Base-by-base conservation (phyloP, 2,797 vertebrate genomes). In the Poeciliopsis turneri region DNA sequence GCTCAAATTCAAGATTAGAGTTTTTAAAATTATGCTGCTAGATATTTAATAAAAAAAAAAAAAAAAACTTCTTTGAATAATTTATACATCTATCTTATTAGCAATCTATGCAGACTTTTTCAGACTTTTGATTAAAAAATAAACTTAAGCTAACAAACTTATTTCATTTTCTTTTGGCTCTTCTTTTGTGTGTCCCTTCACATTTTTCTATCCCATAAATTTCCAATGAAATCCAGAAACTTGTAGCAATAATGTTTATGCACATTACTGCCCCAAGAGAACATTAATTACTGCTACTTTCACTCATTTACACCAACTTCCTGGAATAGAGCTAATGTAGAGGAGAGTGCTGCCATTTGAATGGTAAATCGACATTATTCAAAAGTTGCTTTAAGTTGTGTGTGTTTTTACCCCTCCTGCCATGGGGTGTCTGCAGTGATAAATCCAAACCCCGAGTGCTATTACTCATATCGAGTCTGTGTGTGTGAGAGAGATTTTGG, bases 391-490 rank as follows among this genome's bases (percentile, higher is more conserved):
- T 88, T 84, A 23, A 59, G 73, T 71, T 76, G 46, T 43, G 28
- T 10, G 70, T 59, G 74, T 88, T 82, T 77, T 73, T 64, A 25
- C 82, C 79, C 80, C 83, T 86, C 78, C 76, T 80, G 79, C 75
- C 64, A 39, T 51, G 75, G 23, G 36, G 12, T 69, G 25, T 89
- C 80, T 86, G 43, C 64, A 75, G 66, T 75, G 85, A 92, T 90
- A 77, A 89, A 92, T 90, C 78, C 84, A 66, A 84, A 83, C 76
- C 76, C 49, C 36, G 25, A 43, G 33, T 64, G 69, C 81, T 61
- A 78, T 91, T 87, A 90, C 84, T 87, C 79, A 83, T 81, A 86
- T 82, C 69, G 74, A 83, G 66, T 71, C 72, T 78, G 77, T 72
- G 55, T 57, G 55, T 30, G 55, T 76, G 78, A n/a, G 30, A 10